phyloP scores from a whole-genome alignment of 2,888 invertebrate species.

The Lasioglossum villosulum region DNA sequence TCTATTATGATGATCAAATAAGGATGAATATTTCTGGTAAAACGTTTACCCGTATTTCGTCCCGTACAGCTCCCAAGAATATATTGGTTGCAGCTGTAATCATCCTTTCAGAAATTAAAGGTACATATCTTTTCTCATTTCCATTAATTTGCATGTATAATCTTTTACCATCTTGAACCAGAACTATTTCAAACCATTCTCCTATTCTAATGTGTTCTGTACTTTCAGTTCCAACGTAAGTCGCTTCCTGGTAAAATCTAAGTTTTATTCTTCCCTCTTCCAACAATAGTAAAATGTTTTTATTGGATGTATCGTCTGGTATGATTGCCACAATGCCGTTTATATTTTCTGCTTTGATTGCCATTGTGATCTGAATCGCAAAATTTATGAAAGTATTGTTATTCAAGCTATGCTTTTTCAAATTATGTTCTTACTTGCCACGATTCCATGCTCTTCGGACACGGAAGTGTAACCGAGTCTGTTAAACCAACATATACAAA shows the following conservation, averaged over 20 bases:
- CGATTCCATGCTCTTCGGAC: constrained; percentile 82
- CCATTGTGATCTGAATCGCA: constrained; percentile 79
- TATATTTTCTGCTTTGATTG: constrained; percentile 83
- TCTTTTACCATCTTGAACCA: constrained; percentile 81
- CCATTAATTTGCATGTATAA: constrained; percentile 84
- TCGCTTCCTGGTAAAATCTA: constrained; percentile 79
- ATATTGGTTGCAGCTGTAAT: constrained; percentile 41
- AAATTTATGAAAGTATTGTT: neutral
- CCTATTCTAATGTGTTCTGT: constrained; percentile 82
- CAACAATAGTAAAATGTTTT: constrained; percentile 83
- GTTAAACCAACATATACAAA: constrained; percentile 82
- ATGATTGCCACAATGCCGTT: constrained; percentile 84
- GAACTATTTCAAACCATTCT: constrained; percentile 84
- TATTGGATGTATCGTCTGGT: constrained; percentile 74
- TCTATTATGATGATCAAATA: neutral
- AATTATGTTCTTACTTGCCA: constrained; percentile 78
- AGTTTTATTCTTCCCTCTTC: constrained; percentile 84
- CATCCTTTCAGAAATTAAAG: constrained; percentile 34
- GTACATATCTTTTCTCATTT: constrained; percentile 75
- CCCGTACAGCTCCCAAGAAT: constrained; percentile 55
- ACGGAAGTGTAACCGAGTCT: constrained; percentile 84
- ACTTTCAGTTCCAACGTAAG: constrained; percentile 83
- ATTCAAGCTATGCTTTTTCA: neutral
- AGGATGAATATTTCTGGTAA: neutral
- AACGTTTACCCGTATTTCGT: constrained; percentile 51